phyloP scores from a whole-genome alignment of 2,797 vertebrate genomes.

The Coregonus sp. region DNA sequence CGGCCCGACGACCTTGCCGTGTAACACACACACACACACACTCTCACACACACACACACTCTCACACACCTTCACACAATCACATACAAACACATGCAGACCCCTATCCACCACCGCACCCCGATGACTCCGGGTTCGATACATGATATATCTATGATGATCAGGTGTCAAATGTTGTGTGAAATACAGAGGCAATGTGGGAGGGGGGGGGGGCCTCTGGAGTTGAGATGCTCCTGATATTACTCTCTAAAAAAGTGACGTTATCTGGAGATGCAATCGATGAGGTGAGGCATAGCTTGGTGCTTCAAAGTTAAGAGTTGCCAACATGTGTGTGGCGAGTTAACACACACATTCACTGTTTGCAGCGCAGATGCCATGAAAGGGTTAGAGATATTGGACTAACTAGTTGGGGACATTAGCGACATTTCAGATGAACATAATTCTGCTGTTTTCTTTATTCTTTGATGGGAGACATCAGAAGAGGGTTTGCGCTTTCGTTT shows the following conservation, averaged over 20 bases:
- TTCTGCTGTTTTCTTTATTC: constrained; percentile 26
- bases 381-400: constrained; percentile 50
- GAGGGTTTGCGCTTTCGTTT: constrained; percentile 72
- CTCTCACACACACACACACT: constrained; percentile 21
- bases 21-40: constrained; percentile 66
- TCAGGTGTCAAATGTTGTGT: constrained; percentile 1
- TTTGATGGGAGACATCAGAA: constrained; percentile 53
- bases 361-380: constrained; percentile 32
- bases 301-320: background rate
- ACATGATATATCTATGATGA: background rate
- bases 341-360: constrained; percentile 15
- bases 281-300: constrained; percentile 63
- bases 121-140: constrained; percentile 3
- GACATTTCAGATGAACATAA: constrained; percentile 12
- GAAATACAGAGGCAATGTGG: background rate
- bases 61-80: background rate
- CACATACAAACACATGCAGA: constrained; percentile 21
- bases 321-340: background rate
- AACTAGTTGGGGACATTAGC: constrained; percentile 52
- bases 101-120: constrained; percentile 1
- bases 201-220: constrained; percentile 16
- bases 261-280: constrained; percentile 69
- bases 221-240: constrained; percentile 21
- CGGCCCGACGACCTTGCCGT: constrained; percentile 86
- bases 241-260: constrained; percentile 3